phyloP scores from a whole-genome alignment of 2,888 invertebrate species.

The Gerris lacustris region DNA sequence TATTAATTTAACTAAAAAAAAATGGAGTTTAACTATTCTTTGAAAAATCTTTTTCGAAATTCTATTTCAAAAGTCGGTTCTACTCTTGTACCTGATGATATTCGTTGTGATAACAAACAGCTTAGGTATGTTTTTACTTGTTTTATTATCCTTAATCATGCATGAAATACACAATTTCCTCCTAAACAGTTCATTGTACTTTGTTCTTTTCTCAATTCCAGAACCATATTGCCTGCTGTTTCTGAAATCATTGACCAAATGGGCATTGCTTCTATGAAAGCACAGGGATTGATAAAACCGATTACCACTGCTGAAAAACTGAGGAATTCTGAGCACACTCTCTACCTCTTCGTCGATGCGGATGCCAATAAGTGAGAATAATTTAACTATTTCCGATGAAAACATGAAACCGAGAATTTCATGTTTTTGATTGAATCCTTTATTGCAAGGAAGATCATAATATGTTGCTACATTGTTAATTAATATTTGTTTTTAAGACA shows the following conservation, averaged over 20 bases:
- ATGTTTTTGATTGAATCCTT: too few species aligned
- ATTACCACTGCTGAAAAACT: conserved; percentile 61
- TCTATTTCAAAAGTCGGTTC: conserved; percentile 28
- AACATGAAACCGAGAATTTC: too few species aligned
- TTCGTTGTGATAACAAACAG: conserved; percentile 24
- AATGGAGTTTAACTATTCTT: conserved; percentile 31
- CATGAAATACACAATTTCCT: not conserved
- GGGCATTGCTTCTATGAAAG: conserved; percentile 58
- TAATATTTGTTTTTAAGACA: too few species aligned
- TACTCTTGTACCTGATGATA: conserved; percentile 26
- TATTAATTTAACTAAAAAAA: not conserved
- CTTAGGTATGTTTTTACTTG: conserved; percentile 20
- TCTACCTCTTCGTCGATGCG: conserved; percentile 45
- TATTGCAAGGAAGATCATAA: too few species aligned
- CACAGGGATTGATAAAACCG: conserved; percentile 59
- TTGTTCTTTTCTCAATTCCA: not conserved
- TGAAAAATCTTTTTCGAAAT: conserved; percentile 26
- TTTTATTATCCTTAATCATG: not conserved
- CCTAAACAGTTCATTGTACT: too few species aligned
- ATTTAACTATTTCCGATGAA: not conserved
- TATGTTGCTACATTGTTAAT: too few species aligned
- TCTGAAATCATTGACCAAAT: conserved; percentile 49
- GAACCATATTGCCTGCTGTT: conserved; percentile 11
- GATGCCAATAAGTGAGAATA: conserved; percentile 46
- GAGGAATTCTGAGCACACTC: conserved; percentile 44